Percentiles rank a stretch among this genome's conserved stretches.
Conservation (phyloP, 2,888 invertebrate genomes). For the Brachynemurus nebulosus region DNA sequence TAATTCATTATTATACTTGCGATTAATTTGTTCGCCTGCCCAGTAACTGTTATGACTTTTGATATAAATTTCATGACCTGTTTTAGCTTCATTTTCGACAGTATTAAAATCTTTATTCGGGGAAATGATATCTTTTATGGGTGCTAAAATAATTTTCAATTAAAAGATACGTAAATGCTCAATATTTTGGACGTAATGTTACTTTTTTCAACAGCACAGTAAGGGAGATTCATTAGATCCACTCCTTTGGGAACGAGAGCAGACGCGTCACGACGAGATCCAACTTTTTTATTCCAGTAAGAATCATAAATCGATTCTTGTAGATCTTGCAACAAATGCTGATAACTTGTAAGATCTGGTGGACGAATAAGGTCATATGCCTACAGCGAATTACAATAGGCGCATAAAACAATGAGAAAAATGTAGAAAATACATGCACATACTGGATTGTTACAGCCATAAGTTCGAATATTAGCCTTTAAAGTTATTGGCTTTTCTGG, state of each 20-base stretch:
- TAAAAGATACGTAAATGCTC: no score
- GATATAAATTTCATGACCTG: constrained; percentile 32
- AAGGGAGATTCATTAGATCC: no score
- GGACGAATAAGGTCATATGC: constrained; percentile 19
- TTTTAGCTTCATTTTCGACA: constrained; percentile 20
- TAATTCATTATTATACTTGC: constrained; percentile 24
- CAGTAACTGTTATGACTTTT: constrained; percentile 35
- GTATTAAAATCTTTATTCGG: no score
- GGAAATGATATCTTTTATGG: no score
- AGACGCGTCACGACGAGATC: constrained; percentile 30
- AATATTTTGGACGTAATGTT: no score
- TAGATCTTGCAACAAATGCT: constrained; percentile 32
- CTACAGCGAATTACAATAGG: no score
- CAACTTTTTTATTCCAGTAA: constrained; percentile 33
- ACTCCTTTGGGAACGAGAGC: constrained; percentile 32
- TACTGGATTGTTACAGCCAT: constrained; percentile 4
- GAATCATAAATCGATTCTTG: constrained; percentile 34
- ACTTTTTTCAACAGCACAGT: no score
- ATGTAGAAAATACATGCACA: no score
- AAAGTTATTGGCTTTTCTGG: constrained; percentile 14
- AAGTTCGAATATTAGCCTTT: background rate
- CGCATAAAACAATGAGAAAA: no score
- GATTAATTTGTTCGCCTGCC: constrained; percentile 30
- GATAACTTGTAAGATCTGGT: constrained; percentile 30
- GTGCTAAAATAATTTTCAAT: no score